Evolutionary conservation across 2,113 vertebrate genomes (phyloP).

Genomic region (Paedocypris sp.): DNA sequence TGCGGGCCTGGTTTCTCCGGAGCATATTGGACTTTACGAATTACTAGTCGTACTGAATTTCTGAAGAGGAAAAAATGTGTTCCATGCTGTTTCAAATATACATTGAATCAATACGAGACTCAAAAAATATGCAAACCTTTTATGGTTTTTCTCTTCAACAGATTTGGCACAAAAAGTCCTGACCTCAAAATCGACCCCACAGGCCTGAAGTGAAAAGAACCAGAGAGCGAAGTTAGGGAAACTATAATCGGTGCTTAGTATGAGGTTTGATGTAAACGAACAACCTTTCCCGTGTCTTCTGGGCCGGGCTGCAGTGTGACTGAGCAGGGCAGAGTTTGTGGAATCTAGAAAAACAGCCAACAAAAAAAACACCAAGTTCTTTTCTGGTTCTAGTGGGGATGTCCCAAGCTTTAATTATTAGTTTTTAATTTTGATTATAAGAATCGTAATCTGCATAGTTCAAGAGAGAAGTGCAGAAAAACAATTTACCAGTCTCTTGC

Average conservation of each 20-base stretch:
- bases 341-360: conserved; percentile 64
- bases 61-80: conserved; percentile 40
- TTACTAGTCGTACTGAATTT: conserved; percentile 81
- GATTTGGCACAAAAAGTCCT: conserved; percentile 85
- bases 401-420: too few species aligned
- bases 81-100: neutral
- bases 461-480: too few species aligned
- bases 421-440: too few species aligned
- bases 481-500: too few species aligned
- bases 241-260: neutral
- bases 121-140: conserved; percentile 58
- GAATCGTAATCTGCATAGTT: too few species aligned
- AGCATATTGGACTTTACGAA: conserved; percentile 84
- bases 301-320: conserved; percentile 85
- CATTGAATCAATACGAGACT: neutral
- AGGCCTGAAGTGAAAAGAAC: conserved; percentile 59
- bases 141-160: conserved; percentile 86
- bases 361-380: too few species aligned
- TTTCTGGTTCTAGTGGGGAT: too few species aligned
- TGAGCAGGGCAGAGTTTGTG: conserved; percentile 83
- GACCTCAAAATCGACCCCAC: conserved; percentile 86
- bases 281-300: conserved; percentile 90
- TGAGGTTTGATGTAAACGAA: conserved; percentile 15
- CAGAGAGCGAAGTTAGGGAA: neutral
- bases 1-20: conserved; percentile 81